Evolutionary conservation across 2,797 vertebrate genomes (phyloP).

Genomic region (Sternarchorhynchus goeldii): DNA sequence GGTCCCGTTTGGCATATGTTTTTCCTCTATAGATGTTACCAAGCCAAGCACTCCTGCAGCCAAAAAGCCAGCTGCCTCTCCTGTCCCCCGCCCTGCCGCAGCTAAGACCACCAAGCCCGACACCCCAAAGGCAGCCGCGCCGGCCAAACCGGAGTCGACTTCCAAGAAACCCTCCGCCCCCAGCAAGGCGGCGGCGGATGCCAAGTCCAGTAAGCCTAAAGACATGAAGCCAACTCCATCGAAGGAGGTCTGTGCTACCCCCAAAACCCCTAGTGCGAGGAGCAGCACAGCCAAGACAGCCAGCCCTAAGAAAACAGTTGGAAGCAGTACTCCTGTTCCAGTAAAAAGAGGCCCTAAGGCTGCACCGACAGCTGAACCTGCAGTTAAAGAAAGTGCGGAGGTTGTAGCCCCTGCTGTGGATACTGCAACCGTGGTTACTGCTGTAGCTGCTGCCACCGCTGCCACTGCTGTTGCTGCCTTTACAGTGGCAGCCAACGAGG

Average conservation of each 20-base stretch:
- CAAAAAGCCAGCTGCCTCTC: conserved; percentile 71
- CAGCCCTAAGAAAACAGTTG: conserved; percentile 75
- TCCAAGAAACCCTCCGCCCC: conserved; percentile 66
- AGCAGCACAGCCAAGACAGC: conserved; percentile 63
- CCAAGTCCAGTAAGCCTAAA: conserved; percentile 71
- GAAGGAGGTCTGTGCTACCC: conserved; percentile 59
- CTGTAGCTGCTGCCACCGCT: conserved; percentile 47
- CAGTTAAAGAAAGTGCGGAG: conserved; percentile 48
- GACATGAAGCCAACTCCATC: conserved; percentile 64
- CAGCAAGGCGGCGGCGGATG: conserved; percentile 63
- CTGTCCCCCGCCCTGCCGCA: conserved; percentile 65
- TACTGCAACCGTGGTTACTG: conserved; percentile 40
- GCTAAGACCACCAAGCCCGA: conserved; percentile 72
- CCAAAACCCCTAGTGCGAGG: conserved; percentile 66
- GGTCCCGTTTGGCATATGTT: conserved; percentile 11
- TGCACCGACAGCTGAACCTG: conserved; percentile 46
- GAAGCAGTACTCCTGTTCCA: conserved; percentile 76
- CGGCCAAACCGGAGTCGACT: conserved; percentile 63
- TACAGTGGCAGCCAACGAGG: conserved; percentile 30
- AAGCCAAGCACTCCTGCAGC: conserved; percentile 68
- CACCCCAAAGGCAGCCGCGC: conserved; percentile 64
- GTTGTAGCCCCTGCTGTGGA: conserved; percentile 54
- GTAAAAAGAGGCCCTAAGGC: conserved; percentile 75
- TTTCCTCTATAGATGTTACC: conserved; percentile 68
- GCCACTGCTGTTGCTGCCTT: background rate